Conservation (phyloP, 2,797 vertebrate genomes). For the Leptatherina wallacei region DNA sequence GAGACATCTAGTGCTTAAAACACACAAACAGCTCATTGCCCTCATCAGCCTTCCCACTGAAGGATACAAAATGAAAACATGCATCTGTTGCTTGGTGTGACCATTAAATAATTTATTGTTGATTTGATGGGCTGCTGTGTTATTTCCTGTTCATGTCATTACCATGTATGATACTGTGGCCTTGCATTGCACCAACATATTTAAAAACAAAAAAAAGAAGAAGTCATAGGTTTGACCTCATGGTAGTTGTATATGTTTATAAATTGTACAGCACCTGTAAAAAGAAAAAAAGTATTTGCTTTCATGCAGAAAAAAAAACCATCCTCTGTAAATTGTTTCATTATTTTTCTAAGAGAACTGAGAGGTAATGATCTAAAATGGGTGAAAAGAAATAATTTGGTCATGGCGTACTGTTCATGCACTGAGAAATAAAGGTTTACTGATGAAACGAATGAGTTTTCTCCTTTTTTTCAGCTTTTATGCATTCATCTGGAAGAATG, state of each 20-base stretch:
- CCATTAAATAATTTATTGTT: conserved; percentile 57
- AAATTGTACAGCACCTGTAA: conserved; percentile 99
- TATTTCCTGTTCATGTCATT: conserved; percentile 73
- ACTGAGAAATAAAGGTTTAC: conserved; percentile 85
- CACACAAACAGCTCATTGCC: conserved; percentile 17
- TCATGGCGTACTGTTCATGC: conserved; percentile 88
- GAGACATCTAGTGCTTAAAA: conserved; percentile 69
- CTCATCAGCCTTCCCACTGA: conserved; percentile 33
- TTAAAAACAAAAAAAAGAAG: conserved; percentile 33
- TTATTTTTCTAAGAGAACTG: conserved; percentile 99
- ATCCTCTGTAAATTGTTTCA: conserved; percentile 93
- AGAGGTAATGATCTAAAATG: conserved; percentile 79
- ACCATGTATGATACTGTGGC: conserved; percentile 86
- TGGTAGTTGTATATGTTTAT: conserved; percentile 99
- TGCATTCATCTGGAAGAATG: background rate
- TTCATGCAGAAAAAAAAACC: conserved; percentile 85
- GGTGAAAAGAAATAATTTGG: conserved; percentile 78
- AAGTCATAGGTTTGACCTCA: conserved; percentile 84
- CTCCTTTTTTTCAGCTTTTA: background rate
- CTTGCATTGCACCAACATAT: conserved; percentile 89
- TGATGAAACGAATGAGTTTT: conserved; percentile 56
- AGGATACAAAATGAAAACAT: conserved; percentile 36
- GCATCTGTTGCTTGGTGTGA: conserved; percentile 43
- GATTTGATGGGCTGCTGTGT: conserved; percentile 77
- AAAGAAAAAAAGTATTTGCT: conserved; percentile 85